These are phyloP conservation scores for Sandelia bainsii DNA, from an alignment of 2,797 vertebrate genomes.

Conservation along the genomic window DNA sequence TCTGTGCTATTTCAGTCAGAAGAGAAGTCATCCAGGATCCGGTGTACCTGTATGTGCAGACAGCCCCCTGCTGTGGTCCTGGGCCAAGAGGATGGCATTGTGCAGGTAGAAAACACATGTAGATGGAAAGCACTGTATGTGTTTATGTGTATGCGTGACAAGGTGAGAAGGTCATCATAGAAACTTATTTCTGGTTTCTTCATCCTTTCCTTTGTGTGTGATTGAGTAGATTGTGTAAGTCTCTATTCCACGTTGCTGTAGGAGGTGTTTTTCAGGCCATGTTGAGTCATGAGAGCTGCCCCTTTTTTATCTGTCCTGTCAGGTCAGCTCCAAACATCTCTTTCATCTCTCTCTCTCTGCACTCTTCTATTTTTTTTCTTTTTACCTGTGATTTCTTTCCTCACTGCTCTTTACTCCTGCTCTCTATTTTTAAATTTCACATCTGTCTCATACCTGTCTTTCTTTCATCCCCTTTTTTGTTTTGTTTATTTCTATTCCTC, in stretches of 20 bases:
- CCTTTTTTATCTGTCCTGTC: constrained; percentile 36
- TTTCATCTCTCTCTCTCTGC: constrained; percentile 34
- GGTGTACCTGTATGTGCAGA: constrained; percentile 88
- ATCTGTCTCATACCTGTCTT: constrained; percentile 10
- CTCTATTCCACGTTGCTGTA: constrained; percentile 4
- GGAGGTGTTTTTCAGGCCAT: constrained; percentile 28
- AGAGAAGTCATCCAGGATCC: constrained; percentile 84
- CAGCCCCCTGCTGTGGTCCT: constrained; percentile 81
- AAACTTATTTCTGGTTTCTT: neutral
- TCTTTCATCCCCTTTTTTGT: constrained; percentile 14
- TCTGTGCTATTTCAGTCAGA: constrained; percentile 85
- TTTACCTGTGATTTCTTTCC: constrained; percentile 40
- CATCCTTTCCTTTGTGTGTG: neutral
- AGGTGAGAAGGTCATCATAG: neutral
- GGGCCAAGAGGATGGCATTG: constrained; percentile 86
- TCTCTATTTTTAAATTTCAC: constrained; percentile 8
- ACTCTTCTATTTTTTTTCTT: constrained; percentile 5
- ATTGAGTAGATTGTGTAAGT: neutral
- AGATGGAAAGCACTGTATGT: neutral
- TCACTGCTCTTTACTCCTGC: neutral
- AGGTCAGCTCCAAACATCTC: constrained; percentile 18
- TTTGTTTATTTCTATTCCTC: constrained; percentile 26
- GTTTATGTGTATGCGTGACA: neutral
- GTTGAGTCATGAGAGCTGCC: constrained; percentile 62
- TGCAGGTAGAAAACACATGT: constrained; percentile 81